Base-by-base conservation (phyloP, 2,113 vertebrate species). In the Aptenodytes patagonicus region DNA sequence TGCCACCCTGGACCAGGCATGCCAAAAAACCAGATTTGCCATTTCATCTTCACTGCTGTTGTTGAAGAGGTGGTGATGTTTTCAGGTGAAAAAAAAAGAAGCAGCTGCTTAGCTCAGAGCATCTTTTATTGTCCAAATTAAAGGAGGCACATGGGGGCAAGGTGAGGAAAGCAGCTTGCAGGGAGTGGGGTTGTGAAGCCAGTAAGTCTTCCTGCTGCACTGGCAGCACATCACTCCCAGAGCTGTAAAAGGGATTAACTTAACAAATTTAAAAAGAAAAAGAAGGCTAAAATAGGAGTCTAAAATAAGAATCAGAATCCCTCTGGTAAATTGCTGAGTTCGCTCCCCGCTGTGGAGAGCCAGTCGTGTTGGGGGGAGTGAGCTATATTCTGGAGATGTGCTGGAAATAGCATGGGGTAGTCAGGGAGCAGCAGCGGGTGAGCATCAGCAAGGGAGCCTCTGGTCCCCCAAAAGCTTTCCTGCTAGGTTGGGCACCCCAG, bases 231-330 rank as follows among this genome's bases (percentile, higher is more conserved):
- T 72, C 1, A 0, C 29, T 95, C 82, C 60, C 82, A 93, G 75
- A 73, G 70, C 91, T 95, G 75, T 73, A 86, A 93, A 90, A 95
- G 20, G 87, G 87, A 95, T 97, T 97, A 93, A 91, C 36, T 83
- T 70, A 28, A 83, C 65, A 95, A 87, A 87, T 95, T 77, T 88
- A 86, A 76, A 95, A 87, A 71, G 66, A 82, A 95, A 91, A 94
- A 85, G 70, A 91, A 85, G 62, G 46, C 75, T 94, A 87, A 95
- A 95, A 91, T 66, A 93, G 66, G 42, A 93, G 66, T 83, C 93
- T 95, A 95, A 97, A 97, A 96, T 94, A 96, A 90, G 97, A 95
- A 95, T 49, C 93, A 97, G 93, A 96, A 96, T 97, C 94, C 96
- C 96, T 94, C 78, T 91, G 93, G 94, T 91, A 94, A 94, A 83